Evolutionary conservation across 1,140 invertebrate species (phyloP).

Genomic region (Nasonia giraulti): DNA sequence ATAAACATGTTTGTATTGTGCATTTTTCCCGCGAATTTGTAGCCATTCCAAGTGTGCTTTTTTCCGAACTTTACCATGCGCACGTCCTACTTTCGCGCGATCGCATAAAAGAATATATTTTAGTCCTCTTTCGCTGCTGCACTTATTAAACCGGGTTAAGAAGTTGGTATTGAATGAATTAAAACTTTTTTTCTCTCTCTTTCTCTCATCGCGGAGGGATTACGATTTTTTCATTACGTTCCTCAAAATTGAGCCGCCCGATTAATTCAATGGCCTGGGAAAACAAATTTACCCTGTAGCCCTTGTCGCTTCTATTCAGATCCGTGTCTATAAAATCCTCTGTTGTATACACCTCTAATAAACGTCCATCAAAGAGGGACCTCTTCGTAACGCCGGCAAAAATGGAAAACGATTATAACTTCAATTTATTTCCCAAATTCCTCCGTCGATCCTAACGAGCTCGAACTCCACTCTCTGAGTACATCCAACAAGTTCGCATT

Average conservation of each 20-base stretch:
- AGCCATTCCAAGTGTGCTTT: not conserved
- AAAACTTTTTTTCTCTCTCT: not conserved
- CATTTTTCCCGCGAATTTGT: not conserved
- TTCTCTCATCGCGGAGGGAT: not conserved
- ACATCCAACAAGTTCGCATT: not conserved
- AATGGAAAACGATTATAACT: no score
- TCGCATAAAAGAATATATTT: constrained; percentile 50
- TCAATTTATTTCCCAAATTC: no score
- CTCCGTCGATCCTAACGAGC: no score
- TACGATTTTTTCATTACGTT: not conserved
- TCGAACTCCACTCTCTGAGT: no score
- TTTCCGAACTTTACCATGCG: not conserved
- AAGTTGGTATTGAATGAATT: constrained; percentile 22
- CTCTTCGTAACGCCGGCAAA: no score
- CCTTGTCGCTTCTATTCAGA: no score
- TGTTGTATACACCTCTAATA: no score
- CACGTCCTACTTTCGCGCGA: constrained; percentile 35
- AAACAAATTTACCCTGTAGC: not conserved
- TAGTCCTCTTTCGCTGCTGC: constrained; percentile 42
- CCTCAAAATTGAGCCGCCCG: not conserved
- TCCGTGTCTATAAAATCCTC: no score
- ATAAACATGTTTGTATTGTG: not conserved
- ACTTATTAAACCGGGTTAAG: constrained; percentile 23
- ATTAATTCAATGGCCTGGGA: no score
- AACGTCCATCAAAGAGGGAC: no score